phyloP scores from a whole-genome alignment of 2,888 invertebrate species.

The Crioceris asparagi region DNA sequence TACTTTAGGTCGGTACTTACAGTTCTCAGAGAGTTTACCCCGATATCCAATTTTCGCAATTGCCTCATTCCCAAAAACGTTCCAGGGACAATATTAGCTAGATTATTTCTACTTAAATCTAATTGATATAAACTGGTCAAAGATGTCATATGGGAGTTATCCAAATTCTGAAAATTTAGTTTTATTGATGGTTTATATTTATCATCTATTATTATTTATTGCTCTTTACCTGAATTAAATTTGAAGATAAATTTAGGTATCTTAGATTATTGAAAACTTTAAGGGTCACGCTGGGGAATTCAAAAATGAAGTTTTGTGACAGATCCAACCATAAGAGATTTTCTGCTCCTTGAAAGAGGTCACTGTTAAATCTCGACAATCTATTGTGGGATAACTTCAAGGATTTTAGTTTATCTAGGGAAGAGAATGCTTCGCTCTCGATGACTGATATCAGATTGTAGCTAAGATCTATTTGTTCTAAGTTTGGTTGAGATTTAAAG shows the following conservation, averaged over 20 bases:
- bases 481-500: constrained; percentile 56
- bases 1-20: constrained; percentile 49
- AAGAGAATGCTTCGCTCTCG: constrained; percentile 64
- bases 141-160: constrained; percentile 59
- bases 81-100: constrained; percentile 70
- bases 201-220: too few relatives aligned
- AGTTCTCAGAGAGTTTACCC: constrained; percentile 77
- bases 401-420: constrained; percentile 53
- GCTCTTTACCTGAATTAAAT: constrained; percentile 68
- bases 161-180: constrained; percentile 58
- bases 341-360: constrained; percentile 67
- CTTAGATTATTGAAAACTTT: constrained; percentile 58
- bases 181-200: neutral
- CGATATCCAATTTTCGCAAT: constrained; percentile 66
- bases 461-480: constrained; percentile 70
- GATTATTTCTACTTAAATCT: constrained; percentile 75
- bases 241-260: constrained; percentile 71
- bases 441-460: constrained; percentile 65
- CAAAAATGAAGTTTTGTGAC: constrained; percentile 74
- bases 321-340: constrained; percentile 71
- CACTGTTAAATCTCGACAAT: constrained; percentile 70
- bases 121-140: constrained; percentile 59
- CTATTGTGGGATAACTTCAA: constrained; percentile 70
- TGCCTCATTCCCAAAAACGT: constrained; percentile 66
- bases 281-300: constrained; percentile 69